These are phyloP conservation scores for Anthoscopus minutus DNA, from an alignment of 2,113 vertebrate genomes.

Conservation along the genomic window DNA sequence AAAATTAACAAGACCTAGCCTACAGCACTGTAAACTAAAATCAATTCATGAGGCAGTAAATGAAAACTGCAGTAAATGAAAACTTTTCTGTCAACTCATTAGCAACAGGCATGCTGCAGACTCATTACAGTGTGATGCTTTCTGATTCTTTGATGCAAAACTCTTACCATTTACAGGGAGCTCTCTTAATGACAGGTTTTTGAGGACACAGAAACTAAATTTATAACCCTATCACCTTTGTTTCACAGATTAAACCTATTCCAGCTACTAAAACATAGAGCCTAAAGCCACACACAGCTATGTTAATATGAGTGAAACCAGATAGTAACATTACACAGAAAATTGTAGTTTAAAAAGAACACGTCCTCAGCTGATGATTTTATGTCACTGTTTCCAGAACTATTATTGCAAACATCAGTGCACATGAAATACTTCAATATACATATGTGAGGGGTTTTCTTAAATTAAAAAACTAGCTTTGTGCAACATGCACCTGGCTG, in stretches of 20 bases:
- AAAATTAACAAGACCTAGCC: neutral
- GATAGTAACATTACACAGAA: neutral
- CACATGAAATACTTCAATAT: neutral
- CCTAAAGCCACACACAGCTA: neutral
- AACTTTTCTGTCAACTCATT: neutral
- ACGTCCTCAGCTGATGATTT: neutral
- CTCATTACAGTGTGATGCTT: neutral
- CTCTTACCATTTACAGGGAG: neutral
- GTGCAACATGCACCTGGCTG: constrained; percentile 11
- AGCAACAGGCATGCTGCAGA: neutral
- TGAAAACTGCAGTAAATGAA: neutral
- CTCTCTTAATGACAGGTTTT: neutral
- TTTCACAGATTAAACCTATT: neutral
- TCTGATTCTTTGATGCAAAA: neutral
- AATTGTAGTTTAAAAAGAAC: neutral
- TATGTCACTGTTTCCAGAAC: neutral
- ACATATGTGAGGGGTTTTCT: neutral
- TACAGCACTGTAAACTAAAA: neutral
- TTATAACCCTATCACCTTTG: neutral
- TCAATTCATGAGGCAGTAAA: neutral
- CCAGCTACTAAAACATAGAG: neutral
- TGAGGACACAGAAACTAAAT: neutral
- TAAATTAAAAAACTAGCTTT: neutral
- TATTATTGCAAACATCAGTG: neutral
- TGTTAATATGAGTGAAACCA: neutral